A percentile compares a stretch with the other conserved stretches of the same genome.
phyloP scores from a whole-genome alignment of 2,888 invertebrate genomes.

The Cosmorhoe ocellata region DNA sequence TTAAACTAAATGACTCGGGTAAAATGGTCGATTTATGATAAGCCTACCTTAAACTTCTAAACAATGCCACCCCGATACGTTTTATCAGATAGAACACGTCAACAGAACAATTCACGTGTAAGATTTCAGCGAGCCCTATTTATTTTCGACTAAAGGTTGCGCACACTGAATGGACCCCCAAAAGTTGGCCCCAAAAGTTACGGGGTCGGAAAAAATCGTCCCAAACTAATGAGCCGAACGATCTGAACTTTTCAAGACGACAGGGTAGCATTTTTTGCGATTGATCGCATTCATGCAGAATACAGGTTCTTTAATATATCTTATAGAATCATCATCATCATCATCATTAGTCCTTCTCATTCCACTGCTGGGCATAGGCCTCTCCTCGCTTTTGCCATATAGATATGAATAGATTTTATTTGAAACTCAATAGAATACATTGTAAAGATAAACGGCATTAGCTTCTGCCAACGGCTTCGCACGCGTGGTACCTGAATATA shows the following conservation, averaged over 20 bases:
- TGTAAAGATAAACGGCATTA: no score
- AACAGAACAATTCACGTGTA: constrained; percentile 48
- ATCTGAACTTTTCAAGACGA: constrained; percentile 64
- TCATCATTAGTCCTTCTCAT: no score
- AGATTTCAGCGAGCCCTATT: constrained; percentile 57
- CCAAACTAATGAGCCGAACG: constrained; percentile 70
- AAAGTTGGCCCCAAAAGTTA: constrained; percentile 57
- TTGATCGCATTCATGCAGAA: constrained; percentile 16
- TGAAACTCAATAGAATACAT: no score
- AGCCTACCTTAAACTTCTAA: constrained; percentile 4
- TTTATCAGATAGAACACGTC: constrained; percentile 19
- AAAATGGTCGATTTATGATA: no score
- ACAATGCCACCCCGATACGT: constrained; percentile 18
- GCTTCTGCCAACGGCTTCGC: no score
- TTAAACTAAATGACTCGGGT: no score
- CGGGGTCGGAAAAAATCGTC: constrained; percentile 62
- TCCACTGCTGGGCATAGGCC: no score
- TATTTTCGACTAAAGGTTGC: constrained; percentile 53
- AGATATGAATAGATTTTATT: no score
- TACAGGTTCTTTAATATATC: background rate
- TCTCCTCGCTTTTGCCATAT: no score
- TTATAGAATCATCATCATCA: no score
- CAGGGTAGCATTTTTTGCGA: constrained; percentile 38
- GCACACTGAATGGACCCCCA: constrained; percentile 45
- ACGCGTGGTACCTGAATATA: no score